A percentile compares a stretch with the other conserved stretches of the same genome.
Conservation (phyloP, 2,113 vertebrate species). For the Dolichotis patagonum region DNA sequence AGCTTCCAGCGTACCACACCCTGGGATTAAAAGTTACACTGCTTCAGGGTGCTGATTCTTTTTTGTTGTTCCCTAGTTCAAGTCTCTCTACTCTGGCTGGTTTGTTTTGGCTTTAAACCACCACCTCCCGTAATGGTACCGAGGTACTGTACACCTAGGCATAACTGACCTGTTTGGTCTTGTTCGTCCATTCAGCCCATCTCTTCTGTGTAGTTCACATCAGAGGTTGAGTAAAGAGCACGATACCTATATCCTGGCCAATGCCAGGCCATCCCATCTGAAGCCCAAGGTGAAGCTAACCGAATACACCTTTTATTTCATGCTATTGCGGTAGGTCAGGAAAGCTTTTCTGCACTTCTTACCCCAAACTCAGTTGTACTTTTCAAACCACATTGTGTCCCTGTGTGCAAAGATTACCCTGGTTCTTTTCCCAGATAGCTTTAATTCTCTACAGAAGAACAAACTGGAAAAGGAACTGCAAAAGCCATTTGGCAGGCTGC, state of each 20-base stretch:
- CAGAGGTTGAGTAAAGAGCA: not conserved
- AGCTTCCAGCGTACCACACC: not conserved
- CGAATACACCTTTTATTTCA: not conserved
- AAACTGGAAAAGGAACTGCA: constrained; percentile 71
- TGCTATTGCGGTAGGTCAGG: not conserved
- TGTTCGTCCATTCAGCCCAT: not conserved
- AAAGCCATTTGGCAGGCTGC: constrained; percentile 79
- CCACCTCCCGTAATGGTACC: not conserved
- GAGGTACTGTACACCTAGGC: not conserved
- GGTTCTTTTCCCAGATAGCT: constrained; percentile 63
- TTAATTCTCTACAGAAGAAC: constrained; percentile 73
- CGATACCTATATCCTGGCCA: not conserved
- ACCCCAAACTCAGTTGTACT: not conserved
- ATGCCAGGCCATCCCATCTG: not conserved
- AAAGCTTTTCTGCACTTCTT: not conserved
- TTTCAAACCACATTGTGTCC: not conserved
- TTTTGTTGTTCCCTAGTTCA: fast-evolving
- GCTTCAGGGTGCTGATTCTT: not conserved
- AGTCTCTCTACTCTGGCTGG: not conserved
- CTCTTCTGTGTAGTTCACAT: constrained; percentile 2
- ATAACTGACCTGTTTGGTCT: not conserved
- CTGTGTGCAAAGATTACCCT: constrained; percentile 51
- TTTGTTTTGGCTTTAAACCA: not conserved
- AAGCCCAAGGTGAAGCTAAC: not conserved
- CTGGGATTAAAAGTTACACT: not conserved